Base-by-base conservation (phyloP, 2,888 invertebrate species). In the Meta bourneti region DNA sequence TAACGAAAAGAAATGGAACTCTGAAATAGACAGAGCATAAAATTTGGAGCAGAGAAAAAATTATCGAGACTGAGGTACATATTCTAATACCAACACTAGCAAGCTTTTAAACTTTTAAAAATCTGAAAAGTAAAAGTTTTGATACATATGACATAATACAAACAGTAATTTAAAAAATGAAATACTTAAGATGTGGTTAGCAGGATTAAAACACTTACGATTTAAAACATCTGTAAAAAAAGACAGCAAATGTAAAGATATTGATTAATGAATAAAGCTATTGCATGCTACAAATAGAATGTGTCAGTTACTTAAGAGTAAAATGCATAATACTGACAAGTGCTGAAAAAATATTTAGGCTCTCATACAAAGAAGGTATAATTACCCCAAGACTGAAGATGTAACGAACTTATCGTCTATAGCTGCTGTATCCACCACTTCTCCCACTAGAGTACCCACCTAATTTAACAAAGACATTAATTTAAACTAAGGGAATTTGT, bases 391-490 rank as follows among this genome's bases (percentile, higher is more conserved):
- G 81, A 86, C 82, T 54, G 69, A 51, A 52, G 34, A 8, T 48
- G 49, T 74, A 61, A 54, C 54, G 72, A 83, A 72, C 34, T 85
- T 91, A 89, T 51, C 89, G 75, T 16, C 92, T 69, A 75, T 81
- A 85, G 51, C 93, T 91, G 19, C 91, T 71, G 52, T 85, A 86
- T 11, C 93, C 91, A 54, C 93, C 88, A 78, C 93, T 82, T 71
- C 93, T 78, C 13, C 92, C 90, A 71, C 92, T 85, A 8, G 83
- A 88, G 71, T 90, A 91, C 1, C 90, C 82, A 90, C 51, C 92
- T 89, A 9, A 75, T 83, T 81, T 16, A 11, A 52, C 78, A 48
- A 9, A 75, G 52, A 72, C 34, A 4, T 51, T 13, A 34, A 51
- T 51, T 19, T 49, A 8, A 69, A 52, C 16, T n/a, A 49, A 7